These are phyloP conservation scores for Anser brachyrhynchus DNA, from an alignment of 2,113 vertebrate species.

Conservation along the genomic window DNA sequence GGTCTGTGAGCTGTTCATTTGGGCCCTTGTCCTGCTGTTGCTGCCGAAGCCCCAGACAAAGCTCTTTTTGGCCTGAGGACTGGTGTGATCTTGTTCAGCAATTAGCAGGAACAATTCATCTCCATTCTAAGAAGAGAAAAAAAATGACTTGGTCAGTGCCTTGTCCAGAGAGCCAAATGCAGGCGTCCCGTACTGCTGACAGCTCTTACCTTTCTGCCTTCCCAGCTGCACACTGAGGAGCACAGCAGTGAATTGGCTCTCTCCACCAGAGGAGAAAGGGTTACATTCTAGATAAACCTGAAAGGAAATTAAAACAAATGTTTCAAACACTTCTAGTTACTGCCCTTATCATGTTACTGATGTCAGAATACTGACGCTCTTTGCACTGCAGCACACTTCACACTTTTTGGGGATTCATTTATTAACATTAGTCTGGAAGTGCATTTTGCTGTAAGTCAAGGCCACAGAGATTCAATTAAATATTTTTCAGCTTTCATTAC, in stretches of 20 bases:
- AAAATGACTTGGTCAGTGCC: neutral
- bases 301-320: neutral
- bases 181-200: neutral
- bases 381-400: neutral
- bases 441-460: slow-evolving; percentile 65
- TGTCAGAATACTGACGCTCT: slow-evolving; percentile 43
- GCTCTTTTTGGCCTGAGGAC: neutral
- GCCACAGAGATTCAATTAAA: slow-evolving; percentile 63
- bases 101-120: neutral
- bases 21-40: neutral
- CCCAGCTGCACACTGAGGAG: neutral
- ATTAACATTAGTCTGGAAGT: slow-evolving; percentile 55
- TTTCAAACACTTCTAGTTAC: neutral
- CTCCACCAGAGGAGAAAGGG: neutral
- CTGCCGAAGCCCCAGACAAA: neutral
- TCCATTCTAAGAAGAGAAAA: neutral
- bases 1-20: neutral
- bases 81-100: neutral
- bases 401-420: slow-evolving; percentile 62
- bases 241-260: neutral
- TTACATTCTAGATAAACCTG: slow-evolving; percentile 27
- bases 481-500: slow-evolving; percentile 76
- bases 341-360: neutral
- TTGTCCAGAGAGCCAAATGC: neutral
- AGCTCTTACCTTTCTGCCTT: neutral